Evolutionary conservation across 1,140 invertebrate genomes (phyloP).

Genomic region (Ditylenchus dipsaci): DNA sequence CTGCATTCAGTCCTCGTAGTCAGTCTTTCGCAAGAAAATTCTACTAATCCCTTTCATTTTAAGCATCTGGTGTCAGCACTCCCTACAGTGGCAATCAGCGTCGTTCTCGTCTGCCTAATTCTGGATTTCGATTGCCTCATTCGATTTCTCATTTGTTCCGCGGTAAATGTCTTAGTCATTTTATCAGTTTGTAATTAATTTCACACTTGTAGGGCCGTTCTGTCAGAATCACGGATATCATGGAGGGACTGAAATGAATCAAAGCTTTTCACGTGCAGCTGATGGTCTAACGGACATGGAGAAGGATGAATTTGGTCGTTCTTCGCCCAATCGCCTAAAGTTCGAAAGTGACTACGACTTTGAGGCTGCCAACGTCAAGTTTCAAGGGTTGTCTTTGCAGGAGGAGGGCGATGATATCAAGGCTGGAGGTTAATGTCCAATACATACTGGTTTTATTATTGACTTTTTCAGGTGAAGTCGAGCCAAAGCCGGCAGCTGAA

Average conservation of each 20-base stretch:
- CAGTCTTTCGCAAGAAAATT: too few relatives aligned
- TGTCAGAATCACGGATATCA: slow-evolving; percentile 5
- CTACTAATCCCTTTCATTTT: too few relatives aligned
- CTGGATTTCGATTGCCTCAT: neutral
- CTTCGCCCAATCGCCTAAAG: slow-evolving; percentile 66
- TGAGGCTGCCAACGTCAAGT: slow-evolving; percentile 90
- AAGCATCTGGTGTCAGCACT: neutral
- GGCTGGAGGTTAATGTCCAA: slow-evolving; percentile 7
- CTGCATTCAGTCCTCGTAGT: neutral
- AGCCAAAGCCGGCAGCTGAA: slow-evolving; percentile 29
- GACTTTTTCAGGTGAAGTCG: neutral
- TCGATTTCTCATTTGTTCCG: too few relatives aligned
- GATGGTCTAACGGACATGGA: neutral
- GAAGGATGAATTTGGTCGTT: too few relatives aligned
- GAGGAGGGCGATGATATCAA: neutral
- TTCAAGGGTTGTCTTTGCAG: slow-evolving; percentile 64
- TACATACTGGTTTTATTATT: neutral
- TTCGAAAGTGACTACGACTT: slow-evolving; percentile 96
- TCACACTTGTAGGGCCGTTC: too few relatives aligned
- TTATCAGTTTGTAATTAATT: too few relatives aligned
- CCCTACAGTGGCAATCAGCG: neutral
- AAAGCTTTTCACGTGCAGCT: slow-evolving; percentile 22
- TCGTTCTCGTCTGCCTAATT: neutral
- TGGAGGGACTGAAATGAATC: slow-evolving; percentile 23
- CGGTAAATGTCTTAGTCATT: too few relatives aligned